phyloP scores from a whole-genome alignment of 1,140 invertebrate species.

The Cotesia glomerata region DNA sequence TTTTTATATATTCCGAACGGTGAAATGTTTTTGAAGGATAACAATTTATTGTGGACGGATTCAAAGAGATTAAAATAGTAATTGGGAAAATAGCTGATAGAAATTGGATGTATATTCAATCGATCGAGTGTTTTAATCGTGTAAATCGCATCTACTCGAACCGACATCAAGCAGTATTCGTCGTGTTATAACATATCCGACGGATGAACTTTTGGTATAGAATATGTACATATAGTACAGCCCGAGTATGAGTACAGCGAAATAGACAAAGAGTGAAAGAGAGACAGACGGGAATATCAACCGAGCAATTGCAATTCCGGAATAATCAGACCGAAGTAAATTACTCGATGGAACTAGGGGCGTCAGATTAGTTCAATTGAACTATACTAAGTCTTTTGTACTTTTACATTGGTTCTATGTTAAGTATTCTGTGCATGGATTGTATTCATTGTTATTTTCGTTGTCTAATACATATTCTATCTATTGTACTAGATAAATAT shows the following conservation, averaged over 20 bases:
- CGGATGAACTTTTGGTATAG: not conserved
- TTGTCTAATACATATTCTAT: not conserved
- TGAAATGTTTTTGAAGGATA: too few species aligned
- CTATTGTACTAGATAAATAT: too few species aligned
- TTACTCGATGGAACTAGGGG: conserved; percentile 19
- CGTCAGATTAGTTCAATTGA: conserved; percentile 12
- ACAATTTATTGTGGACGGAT: too few species aligned
- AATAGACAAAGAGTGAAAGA: not conserved
- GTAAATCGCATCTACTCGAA: not conserved
- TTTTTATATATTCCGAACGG: too few species aligned
- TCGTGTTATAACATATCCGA: not conserved
- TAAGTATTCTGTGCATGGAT: not conserved
- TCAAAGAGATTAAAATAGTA: not conserved
- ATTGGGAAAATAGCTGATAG: not conserved
- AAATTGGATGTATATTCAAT: not conserved
- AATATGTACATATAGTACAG: not conserved
- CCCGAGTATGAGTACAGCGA: not conserved
- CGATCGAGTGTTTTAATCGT: not conserved
- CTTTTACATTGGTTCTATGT: not conserved
- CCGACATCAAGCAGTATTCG: not conserved
- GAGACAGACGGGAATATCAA: conserved; percentile 1
- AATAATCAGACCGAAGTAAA: conserved; percentile 18
- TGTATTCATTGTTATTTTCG: too few species aligned
- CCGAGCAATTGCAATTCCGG: conserved; percentile 14
- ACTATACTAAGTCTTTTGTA: not conserved